phyloP scores from a whole-genome alignment of 2,888 invertebrate genomes.

The Rapana venosa region DNA sequence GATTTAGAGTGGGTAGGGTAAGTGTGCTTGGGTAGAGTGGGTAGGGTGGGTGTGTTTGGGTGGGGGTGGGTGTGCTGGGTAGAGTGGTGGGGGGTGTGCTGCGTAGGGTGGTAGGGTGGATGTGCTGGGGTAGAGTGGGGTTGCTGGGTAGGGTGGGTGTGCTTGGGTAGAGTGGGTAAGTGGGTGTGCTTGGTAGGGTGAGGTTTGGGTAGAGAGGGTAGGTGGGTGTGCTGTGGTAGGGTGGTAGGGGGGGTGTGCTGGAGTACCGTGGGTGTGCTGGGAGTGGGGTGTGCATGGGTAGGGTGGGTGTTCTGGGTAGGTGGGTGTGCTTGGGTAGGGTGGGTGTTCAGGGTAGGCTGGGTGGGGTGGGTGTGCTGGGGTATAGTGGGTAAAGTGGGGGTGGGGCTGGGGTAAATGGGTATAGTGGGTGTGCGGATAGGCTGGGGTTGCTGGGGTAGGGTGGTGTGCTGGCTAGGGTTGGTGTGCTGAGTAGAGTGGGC shows the following conservation, averaged over 20 bases:
- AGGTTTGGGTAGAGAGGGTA: neutral
- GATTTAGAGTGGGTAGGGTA: too few relatives aligned
- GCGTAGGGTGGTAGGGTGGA: too few relatives aligned
- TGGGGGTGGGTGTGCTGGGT: too few relatives aligned
- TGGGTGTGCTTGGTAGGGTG: neutral
- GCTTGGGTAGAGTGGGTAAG: neutral
- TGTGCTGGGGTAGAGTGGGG: neutral
- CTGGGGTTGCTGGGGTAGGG: neutral
- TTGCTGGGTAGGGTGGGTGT: neutral
- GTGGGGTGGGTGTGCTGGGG: neutral
- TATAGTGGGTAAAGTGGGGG: neutral
- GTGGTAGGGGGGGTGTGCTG: neutral
- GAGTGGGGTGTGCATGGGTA: neutral
- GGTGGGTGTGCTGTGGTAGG: neutral
- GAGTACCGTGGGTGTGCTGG: neutral
- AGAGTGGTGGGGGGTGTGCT: too few relatives aligned
- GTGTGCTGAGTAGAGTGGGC: neutral
- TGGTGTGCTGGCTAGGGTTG: neutral
- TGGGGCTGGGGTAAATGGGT: neutral
- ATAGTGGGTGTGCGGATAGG: neutral
- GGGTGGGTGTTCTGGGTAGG: neutral
- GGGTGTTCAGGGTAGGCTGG: neutral
- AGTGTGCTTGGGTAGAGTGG: too few relatives aligned
- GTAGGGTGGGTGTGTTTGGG: too few relatives aligned
- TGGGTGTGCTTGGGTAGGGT: neutral